These are phyloP conservation scores for Artibeus jamaicensis DNA, from an alignment of 2,797 vertebrate species.

Conservation along the genomic window DNA sequence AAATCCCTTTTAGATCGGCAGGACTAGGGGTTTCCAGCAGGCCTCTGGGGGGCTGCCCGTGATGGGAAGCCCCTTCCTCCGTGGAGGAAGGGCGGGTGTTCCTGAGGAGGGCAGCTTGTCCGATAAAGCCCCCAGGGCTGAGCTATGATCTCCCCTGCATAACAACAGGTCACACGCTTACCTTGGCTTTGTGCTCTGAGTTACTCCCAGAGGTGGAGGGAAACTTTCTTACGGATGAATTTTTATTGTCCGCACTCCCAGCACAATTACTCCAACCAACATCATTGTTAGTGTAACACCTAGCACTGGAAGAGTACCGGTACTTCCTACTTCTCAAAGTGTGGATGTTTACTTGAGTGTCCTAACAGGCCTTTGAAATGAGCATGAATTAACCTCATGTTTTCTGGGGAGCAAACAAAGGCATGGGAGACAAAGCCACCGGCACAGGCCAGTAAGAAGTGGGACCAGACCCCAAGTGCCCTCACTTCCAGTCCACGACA, in stretches of 20 bases:
- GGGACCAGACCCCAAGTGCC: rapidly evolving
- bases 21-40: neutral
- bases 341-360: neutral
- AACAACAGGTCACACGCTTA: too few relatives aligned
- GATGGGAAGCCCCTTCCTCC: neutral
- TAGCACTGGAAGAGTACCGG: neutral
- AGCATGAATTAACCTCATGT: neutral
- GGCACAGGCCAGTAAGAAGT: neutral
- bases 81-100: rapidly evolving
- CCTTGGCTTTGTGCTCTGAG: neutral
- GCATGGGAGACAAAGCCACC: too few relatives aligned
- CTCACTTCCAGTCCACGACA: rapidly evolving
- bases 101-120: neutral
- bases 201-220: neutral
- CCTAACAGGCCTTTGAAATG: neutral
- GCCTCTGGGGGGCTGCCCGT: neutral
- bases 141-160: rapidly evolving
- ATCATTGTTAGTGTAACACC: too few relatives aligned
- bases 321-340: neutral
- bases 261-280: neutral
- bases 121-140: neutral
- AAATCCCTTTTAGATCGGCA: neutral
- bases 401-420: neutral
- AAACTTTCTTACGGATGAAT: neutral
- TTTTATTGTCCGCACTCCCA: neutral